A percentile compares a stretch with the other conserved stretches of the same genome.
Evolutionary conservation across 2,888 invertebrate genomes (phyloP).

Genomic region (Ophion costatus): DNA sequence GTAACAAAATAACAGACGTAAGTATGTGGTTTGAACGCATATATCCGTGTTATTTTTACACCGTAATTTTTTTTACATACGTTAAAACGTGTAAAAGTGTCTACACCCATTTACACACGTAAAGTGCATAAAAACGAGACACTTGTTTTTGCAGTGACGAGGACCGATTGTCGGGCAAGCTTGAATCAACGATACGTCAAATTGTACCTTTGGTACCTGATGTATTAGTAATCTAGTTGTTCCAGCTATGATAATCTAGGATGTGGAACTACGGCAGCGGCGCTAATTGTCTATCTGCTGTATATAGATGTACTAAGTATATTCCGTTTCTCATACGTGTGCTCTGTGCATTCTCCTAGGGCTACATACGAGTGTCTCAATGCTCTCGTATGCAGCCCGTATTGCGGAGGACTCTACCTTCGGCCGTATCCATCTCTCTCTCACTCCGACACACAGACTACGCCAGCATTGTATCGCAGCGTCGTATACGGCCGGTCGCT

Average conservation of each 20-base stretch:
- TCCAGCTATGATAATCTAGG: slow-evolving; percentile 67
- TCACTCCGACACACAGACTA: slow-evolving; percentile 42
- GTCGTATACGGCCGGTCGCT: slow-evolving; percentile 69
- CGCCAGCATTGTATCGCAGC: slow-evolving; percentile 77
- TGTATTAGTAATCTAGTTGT: slow-evolving; percentile 57
- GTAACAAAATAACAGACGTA: too few relatives aligned
- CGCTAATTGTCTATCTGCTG: slow-evolving; percentile 83
- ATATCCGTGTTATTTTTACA: too few relatives aligned
- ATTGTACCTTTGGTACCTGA: background rate
- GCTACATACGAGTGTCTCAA: slow-evolving; percentile 81
- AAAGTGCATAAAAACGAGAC: too few relatives aligned
- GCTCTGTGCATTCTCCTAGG: slow-evolving; percentile 53
- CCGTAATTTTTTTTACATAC: too few relatives aligned
- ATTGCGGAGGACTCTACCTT: slow-evolving; percentile 48
- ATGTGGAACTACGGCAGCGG: slow-evolving; percentile 78
- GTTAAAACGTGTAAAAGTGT: too few relatives aligned
- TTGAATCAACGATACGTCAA: slow-evolving; percentile 3
- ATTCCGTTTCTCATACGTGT: slow-evolving; percentile 71
- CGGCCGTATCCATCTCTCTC: background rate
- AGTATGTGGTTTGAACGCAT: too few relatives aligned
- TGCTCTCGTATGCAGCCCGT: slow-evolving; percentile 77
- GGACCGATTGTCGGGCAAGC: background rate
- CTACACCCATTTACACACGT: too few relatives aligned
- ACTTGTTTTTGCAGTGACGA: too few relatives aligned
- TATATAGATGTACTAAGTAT: slow-evolving; percentile 70